These are phyloP conservation scores for Allygus modestus DNA, from an alignment of 2,888 invertebrate genomes.

Conservation along the genomic window DNA sequence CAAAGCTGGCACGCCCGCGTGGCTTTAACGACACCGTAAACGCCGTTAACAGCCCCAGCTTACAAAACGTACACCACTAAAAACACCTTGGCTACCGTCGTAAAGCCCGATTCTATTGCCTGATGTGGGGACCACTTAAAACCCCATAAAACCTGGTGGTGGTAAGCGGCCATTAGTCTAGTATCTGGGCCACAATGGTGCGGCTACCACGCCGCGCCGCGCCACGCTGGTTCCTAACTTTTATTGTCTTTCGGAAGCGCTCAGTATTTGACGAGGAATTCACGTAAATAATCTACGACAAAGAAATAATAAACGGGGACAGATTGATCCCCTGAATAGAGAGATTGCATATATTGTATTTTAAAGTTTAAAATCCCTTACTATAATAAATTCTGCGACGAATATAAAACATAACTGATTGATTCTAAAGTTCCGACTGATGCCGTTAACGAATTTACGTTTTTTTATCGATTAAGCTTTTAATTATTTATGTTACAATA, in stretches of 20 bases:
- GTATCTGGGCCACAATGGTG: conserved; percentile 50
- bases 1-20: conserved; percentile 59
- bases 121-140: conserved; percentile 64
- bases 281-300: not conserved
- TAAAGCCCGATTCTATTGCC: conserved; percentile 63
- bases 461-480: no score
- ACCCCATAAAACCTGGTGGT: conserved; percentile 63
- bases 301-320: not conserved
- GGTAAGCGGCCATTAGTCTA: conserved; percentile 59
- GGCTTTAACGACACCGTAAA: conserved; percentile 62
- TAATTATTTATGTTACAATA: no score
- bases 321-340: no score
- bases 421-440: no score
- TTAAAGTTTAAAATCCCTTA: no score
- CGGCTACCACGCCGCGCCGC: conserved; percentile 16
- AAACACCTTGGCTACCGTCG: conserved; percentile 63
- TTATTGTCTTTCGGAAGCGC: not conserved
- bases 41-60: conserved; percentile 60
- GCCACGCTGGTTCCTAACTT: not conserved
- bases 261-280: not conserved
- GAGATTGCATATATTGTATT: no score
- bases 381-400: no score
- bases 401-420: no score
- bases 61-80: conserved; percentile 63
- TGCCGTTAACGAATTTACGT: no score